Percentiles rank a stretch among this genome's conserved stretches.
Evolutionary conservation across 2,797 vertebrate genomes (phyloP).

Genomic region (Eurystomus glaucurus): DNA sequence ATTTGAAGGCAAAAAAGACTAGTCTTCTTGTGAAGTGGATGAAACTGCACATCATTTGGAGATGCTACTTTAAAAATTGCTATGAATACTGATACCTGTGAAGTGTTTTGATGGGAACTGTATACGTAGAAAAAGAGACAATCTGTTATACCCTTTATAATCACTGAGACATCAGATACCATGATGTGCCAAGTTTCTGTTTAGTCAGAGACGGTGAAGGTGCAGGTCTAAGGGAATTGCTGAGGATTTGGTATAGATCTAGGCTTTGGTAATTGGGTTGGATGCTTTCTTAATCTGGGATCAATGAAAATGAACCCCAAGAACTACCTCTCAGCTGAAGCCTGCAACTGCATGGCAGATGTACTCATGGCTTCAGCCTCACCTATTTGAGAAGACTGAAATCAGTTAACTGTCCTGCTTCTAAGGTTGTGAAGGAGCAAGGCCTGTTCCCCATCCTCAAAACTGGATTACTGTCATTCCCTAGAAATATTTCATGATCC

Average conservation of each 20-base stretch:
- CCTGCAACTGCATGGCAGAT: not conserved
- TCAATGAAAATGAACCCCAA: not conserved
- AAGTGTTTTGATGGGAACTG: not conserved
- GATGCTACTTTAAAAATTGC: not conserved
- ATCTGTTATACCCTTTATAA: not conserved
- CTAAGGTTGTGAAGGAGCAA: not conserved
- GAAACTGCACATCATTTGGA: not conserved
- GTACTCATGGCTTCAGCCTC: rapidly evolving
- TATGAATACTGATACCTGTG: not conserved
- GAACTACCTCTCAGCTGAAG: not conserved
- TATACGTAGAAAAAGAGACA: not conserved
- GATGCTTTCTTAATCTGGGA: not conserved
- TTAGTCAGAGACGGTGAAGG: not conserved
- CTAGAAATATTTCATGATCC: not conserved
- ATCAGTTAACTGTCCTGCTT: not conserved
- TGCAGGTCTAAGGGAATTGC: not conserved
- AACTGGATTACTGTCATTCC: not conserved
- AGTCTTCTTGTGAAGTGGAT: not conserved
- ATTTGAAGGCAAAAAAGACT: not conserved
- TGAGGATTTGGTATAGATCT: not conserved
- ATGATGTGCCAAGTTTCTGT: not conserved
- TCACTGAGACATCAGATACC: not conserved
- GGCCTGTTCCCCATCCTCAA: not conserved
- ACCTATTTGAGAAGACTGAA: not conserved
- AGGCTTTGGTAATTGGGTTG: not conserved